Percentiles rank a stretch among this genome's conserved stretches.
These are phyloP conservation scores for Gymnoscelis rufifasciata DNA, from an alignment of 2,888 invertebrate species.

Conservation along the genomic window DNA sequence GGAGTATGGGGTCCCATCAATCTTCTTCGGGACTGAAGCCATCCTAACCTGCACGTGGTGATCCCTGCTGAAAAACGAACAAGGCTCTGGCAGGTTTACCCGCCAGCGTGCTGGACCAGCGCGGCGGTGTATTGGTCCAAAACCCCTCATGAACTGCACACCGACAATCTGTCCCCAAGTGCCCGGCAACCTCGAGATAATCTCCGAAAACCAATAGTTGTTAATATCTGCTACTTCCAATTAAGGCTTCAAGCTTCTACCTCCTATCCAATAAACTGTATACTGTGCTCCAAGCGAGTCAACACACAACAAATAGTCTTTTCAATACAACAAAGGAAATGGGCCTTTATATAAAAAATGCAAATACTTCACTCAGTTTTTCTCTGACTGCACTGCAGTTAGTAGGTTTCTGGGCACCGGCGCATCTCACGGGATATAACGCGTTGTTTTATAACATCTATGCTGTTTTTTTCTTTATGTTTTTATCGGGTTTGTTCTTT, in stretches of 20 bases:
- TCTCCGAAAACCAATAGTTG: constrained; percentile 31
- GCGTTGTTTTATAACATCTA: constrained; percentile 47
- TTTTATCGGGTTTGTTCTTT: constrained; percentile 54
- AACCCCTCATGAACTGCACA: too few species aligned
- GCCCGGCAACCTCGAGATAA: too few species aligned
- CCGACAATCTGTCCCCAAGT: too few species aligned
- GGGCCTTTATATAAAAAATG: constrained; percentile 50
- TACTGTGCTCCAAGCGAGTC: not conserved
- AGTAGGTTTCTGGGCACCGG: constrained; percentile 63
- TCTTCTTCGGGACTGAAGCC: too few species aligned
- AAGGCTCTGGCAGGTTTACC: too few species aligned
- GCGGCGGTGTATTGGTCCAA: too few species aligned
- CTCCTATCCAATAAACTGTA: too few species aligned
- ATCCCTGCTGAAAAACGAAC: too few species aligned
- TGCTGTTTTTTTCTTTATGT: constrained; percentile 54
- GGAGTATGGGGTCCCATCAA: too few species aligned
- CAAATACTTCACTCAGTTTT: constrained; percentile 46
- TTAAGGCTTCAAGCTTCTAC: constrained; percentile 36
- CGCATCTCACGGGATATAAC: constrained; percentile 27
- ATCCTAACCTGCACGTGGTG: too few species aligned
- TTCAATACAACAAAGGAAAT: constrained; percentile 30
- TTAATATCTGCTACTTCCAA: constrained; percentile 33
- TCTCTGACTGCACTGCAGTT: constrained; percentile 52
- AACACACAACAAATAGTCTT: not conserved
- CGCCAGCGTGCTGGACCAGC: too few species aligned